These are phyloP conservation scores for Parnassius mnemosyne DNA, from an alignment of 2,888 invertebrate genomes.

Conservation along the genomic window DNA sequence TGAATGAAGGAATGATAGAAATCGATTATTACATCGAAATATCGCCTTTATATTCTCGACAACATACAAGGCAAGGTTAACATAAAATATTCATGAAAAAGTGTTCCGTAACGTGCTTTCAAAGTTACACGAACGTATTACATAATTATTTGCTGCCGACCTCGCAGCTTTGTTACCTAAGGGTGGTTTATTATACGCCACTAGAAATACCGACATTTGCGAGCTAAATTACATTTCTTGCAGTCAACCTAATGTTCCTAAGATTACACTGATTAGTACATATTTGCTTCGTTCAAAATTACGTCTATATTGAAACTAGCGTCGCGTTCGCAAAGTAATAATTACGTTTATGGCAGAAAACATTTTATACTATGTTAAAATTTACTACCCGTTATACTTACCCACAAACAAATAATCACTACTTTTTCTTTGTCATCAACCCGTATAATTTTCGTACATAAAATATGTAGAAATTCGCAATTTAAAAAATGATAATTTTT, in stretches of 20 bases:
- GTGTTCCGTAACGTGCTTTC: constrained; percentile 2
- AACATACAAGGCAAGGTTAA: constrained; percentile 4
- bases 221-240: constrained; percentile 58
- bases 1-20: too few relatives aligned
- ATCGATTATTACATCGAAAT: neutral
- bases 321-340: neutral
- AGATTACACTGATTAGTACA: constrained; percentile 48
- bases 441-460: too few relatives aligned
- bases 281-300: constrained; percentile 20
- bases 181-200: constrained; percentile 33
- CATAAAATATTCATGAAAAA: constrained; percentile 19
- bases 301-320: constrained; percentile 3
- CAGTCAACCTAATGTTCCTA: constrained; percentile 49
- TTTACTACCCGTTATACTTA: neutral
- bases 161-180: constrained; percentile 4
- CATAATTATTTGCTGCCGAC: constrained; percentile 16
- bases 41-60: neutral
- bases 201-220: constrained; percentile 50
- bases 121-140: constrained; percentile 20
- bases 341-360: neutral
- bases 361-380: too few relatives aligned
- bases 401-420: neutral
- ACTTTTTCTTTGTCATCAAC: neutral
- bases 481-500: too few relatives aligned
- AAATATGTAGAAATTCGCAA: too few relatives aligned